A percentile compares a stretch with the other conserved stretches of the same genome.
phyloP scores from a whole-genome alignment of 2,113 vertebrate genomes.

The Gnathonemus longibarbis region DNA sequence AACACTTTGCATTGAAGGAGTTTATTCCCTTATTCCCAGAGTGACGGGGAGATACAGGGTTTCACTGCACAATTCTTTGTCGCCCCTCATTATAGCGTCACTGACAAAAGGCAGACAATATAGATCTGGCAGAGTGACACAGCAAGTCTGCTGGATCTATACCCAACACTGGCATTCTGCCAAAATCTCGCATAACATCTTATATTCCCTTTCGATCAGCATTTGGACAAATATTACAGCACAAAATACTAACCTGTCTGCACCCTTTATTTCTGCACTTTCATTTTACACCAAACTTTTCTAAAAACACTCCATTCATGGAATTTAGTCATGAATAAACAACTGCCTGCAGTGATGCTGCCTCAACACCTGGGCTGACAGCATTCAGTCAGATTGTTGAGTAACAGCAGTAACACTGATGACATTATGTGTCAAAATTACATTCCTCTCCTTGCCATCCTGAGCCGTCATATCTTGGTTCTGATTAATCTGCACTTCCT shows the following conservation, averaged over 20 bases:
- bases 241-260: not conserved
- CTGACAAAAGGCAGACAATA: not conserved
- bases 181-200: not conserved
- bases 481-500: constrained; percentile 10
- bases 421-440: not conserved
- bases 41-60: not conserved
- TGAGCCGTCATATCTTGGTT: not conserved
- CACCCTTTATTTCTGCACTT: not conserved
- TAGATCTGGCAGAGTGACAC: not conserved
- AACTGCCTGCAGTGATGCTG: not conserved
- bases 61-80: not conserved
- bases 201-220: not conserved
- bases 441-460: not conserved
- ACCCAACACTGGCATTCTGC: not conserved
- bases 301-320: not conserved
- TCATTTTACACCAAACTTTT: not conserved
- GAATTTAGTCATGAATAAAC: not conserved
- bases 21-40: constrained; percentile 3
- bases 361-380: not conserved
- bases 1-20: not conserved
- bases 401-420: not conserved
- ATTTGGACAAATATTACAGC: not conserved
- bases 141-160: not conserved
- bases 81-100: not conserved
- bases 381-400: not conserved